Evolutionary conservation across 2,797 vertebrate genomes (phyloP), one percentile per base, ranked within the genome.

Genomic region (Notolabrus celidotus): DNA sequence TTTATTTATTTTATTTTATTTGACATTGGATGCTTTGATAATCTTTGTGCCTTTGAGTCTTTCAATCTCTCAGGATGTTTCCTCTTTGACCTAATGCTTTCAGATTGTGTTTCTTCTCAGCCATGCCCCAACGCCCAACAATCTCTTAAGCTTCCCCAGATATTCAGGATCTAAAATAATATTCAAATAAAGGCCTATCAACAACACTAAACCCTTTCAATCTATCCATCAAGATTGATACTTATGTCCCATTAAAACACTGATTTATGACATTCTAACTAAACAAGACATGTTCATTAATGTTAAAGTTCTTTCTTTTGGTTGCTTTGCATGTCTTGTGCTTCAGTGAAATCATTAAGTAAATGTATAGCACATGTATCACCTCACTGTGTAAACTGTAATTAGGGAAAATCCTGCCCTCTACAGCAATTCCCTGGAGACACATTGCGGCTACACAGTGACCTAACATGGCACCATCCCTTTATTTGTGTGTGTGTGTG

Each of bases 391-490:
- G 14, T 59, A n/a, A 57, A 38, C 45, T 67, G 20, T 56, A 74
- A 83, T 71, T 62, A 79, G 39, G 57, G 54, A 77, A 82, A 80
- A 62, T 33, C 42, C 43, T 56, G 63, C 51, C 53, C 66, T 65
- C 39, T 54, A n/a, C 38, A 63, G 38, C 42, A 36, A 49, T 63
- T 53, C 67, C 55, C 41, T 34, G 33, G 62, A 78, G 71, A 79
- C 36, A 67, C 53, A 34, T 27, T 59, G 14, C 1, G 20, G 17
- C 64, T 69, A 46, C 63, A 79, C 47, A 10, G 36, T 68, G 69
- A 78, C 60, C 50, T 51, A 74, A 83, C 65, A 67, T 63, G 82
- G 80, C 74, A 81, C 62, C 63, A 17, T 55, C 19, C 33, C 29
- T 15, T n/a, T 77, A 23, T 73, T 55, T 20, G 0, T 61, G 16